Percentiles rank a stretch among this genome's conserved stretches.
Evolutionary conservation across 2,888 invertebrate genomes (phyloP).

Genomic region (Notodonta ziczac): DNA sequence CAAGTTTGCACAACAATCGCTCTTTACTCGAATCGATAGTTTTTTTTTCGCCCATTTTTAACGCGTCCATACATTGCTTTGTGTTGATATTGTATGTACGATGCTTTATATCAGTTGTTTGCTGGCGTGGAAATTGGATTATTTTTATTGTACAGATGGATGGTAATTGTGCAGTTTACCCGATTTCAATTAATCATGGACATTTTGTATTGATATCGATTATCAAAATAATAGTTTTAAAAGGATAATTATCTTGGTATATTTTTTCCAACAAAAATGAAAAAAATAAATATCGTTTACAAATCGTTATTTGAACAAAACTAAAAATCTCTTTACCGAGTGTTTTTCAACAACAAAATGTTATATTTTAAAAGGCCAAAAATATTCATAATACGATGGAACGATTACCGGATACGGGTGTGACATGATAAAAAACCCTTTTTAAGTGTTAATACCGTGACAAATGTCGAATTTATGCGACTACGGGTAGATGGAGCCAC

Average conservation of each 20-base stretch:
- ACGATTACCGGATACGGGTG: constrained; percentile 79
- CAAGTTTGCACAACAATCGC: constrained; percentile 81
- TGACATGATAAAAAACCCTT: constrained; percentile 82
- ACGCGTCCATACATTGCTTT: constrained; percentile 67
- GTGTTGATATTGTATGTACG: constrained; percentile 63
- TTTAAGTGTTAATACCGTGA: constrained; percentile 83
- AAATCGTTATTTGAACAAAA: constrained; percentile 26
- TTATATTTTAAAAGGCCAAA: constrained; percentile 55
- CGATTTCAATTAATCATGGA: constrained; percentile 69
- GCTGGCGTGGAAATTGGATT: constrained; percentile 80
- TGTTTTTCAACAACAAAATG: constrained; percentile 63
- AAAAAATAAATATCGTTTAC: neutral
- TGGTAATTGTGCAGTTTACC: constrained; percentile 58
- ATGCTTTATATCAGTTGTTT: constrained; percentile 57
- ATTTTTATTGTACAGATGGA: constrained; percentile 77
- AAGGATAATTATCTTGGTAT: neutral
- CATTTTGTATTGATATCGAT: constrained; percentile 29
- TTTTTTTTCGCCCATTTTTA: constrained; percentile 77
- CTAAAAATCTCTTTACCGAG: constrained; percentile 19
- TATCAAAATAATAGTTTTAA: constrained; percentile 25
- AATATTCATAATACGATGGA: constrained; percentile 59
- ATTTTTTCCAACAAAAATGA: no score
- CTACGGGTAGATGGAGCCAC: constrained; percentile 64
- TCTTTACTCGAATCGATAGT: constrained; percentile 78
- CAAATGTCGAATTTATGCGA: constrained; percentile 83